Evolutionary conservation across 2,888 invertebrate genomes (phyloP).

Genomic region (Drosophila mulleri): DNA sequence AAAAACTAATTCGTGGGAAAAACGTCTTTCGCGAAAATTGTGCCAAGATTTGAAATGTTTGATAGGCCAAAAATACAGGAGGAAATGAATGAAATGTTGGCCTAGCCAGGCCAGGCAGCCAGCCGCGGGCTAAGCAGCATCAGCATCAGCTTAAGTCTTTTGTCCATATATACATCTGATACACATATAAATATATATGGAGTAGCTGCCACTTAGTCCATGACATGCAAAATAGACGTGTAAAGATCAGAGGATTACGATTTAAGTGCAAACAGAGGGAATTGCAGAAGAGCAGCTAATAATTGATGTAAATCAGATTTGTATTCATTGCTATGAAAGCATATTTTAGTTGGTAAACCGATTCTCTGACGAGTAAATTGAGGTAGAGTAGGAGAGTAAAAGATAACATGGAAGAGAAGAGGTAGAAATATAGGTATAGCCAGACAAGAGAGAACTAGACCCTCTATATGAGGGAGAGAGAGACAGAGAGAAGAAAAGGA

Average conservation of each 20-base stretch:
- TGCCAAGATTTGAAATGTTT: slow-evolving; percentile 59
- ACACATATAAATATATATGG: neutral
- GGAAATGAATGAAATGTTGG: slow-evolving; percentile 24
- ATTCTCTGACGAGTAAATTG: neutral
- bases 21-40: slow-evolving; percentile 57
- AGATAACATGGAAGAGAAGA: neutral
- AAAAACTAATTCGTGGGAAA: slow-evolving; percentile 56
- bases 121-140: slow-evolving; percentile 37
- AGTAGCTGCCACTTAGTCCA: slow-evolving; percentile 27
- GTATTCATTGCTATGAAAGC: neutral
- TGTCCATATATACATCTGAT: slow-evolving; percentile 14
- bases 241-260: slow-evolving; percentile 37
- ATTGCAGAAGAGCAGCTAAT: slow-evolving; percentile 6
- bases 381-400: neutral
- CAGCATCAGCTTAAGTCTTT: slow-evolving; percentile 43
- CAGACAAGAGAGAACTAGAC: neutral
- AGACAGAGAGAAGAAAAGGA: no score
- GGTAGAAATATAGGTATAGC: neutral
- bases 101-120: slow-evolving; percentile 13
- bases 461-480: no score
- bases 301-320: slow-evolving; percentile 22
- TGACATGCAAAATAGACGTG: slow-evolving; percentile 56
- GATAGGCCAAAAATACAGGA: slow-evolving; percentile 48
- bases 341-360: neutral
- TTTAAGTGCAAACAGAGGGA: neutral